Conservation (phyloP, 2,797 vertebrate genomes). For the Echiichthys vipera region DNA sequence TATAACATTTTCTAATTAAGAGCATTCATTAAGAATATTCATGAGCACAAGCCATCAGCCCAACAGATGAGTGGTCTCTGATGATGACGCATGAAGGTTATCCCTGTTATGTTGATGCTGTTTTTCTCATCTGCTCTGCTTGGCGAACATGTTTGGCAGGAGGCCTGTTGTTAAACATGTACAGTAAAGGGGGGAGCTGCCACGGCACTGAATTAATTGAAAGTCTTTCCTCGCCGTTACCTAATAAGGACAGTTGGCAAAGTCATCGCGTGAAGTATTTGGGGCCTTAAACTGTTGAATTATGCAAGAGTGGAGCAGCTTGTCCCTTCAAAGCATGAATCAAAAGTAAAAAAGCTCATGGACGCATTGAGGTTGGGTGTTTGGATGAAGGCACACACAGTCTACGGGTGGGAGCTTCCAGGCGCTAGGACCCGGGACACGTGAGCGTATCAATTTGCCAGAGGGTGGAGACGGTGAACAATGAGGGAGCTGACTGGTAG, state of each 20-base stretch:
- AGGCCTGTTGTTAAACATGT: conserved; percentile 58
- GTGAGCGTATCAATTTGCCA: conserved; percentile 70
- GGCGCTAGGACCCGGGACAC: conserved; percentile 84
- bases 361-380: neutral
- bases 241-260: conserved; percentile 71
- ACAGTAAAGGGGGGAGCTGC: conserved; percentile 41
- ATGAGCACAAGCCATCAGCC: neutral
- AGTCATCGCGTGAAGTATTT: conserved; percentile 60
- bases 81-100: conserved; percentile 32
- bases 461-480: conserved; percentile 83
- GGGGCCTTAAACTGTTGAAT: conserved; percentile 68
- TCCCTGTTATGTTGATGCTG: conserved; percentile 38
- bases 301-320: conserved; percentile 63
- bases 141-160: conserved; percentile 49
- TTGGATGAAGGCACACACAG: too few species aligned
- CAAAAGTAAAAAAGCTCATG: conserved; percentile 42
- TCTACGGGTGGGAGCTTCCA: neutral
- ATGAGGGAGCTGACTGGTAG: conserved; percentile 77
- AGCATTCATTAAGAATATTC: neutral
- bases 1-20: too few species aligned
- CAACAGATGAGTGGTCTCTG: conserved; percentile 19
- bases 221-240: conserved; percentile 53
- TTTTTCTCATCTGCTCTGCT: conserved; percentile 53
- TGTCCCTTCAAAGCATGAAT: conserved; percentile 58
- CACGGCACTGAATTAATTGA: conserved; percentile 56